Conservation (phyloP, 1,140 invertebrate species). For the Ceratina japonica region DNA sequence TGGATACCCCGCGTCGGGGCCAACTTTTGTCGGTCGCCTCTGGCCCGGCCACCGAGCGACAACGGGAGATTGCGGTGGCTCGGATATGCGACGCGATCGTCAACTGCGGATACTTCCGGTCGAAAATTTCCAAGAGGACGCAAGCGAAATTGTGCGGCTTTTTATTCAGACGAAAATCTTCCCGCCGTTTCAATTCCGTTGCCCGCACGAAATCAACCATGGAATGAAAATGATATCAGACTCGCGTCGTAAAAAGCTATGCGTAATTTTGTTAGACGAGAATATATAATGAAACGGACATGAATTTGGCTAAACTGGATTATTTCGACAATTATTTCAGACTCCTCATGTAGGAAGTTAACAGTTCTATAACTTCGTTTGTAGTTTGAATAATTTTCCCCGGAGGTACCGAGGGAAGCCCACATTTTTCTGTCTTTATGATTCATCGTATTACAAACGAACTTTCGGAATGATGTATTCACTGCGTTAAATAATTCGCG, state of each 20-base stretch:
- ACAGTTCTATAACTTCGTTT: background rate
- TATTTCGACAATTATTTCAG: background rate
- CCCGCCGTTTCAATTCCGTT: too few species aligned
- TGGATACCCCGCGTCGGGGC: background rate
- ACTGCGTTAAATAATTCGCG: background rate
- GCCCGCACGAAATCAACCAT: too few species aligned
- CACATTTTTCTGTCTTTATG: conserved; percentile 1
- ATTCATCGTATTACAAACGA: background rate
- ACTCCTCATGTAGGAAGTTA: background rate
- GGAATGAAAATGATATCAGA: too few species aligned
- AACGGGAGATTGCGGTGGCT: background rate
- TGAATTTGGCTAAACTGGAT: background rate
- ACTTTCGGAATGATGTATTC: background rate
- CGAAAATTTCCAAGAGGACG: too few species aligned
- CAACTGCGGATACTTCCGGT: background rate
- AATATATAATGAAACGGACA: background rate
- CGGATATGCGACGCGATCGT: conserved; percentile 9
- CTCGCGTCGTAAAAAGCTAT: too few species aligned
- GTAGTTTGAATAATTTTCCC: background rate
- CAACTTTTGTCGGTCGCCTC: conserved; percentile 9
- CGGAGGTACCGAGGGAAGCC: background rate
- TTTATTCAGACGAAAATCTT: too few species aligned
- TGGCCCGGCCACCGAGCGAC: background rate
- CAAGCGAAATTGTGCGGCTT: too few species aligned
- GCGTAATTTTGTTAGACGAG: too few species aligned